These are phyloP conservation scores for Ametastegia equiseti DNA, from an alignment of 2,888 invertebrate species.

Conservation along the genomic window DNA sequence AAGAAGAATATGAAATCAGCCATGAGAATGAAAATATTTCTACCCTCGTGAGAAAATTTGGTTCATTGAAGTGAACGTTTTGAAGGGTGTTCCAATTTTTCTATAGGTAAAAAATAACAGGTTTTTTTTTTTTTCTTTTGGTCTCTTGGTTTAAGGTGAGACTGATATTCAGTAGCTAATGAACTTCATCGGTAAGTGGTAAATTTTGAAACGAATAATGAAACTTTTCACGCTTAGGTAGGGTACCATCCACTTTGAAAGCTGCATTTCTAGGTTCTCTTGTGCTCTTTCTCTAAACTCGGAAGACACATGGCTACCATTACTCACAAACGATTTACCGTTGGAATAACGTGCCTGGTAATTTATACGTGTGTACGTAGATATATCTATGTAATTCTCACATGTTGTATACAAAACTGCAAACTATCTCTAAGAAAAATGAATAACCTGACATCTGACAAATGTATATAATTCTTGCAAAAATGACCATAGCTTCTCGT, in stretches of 20 bases:
- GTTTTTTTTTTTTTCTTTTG: background rate
- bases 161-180: conserved; percentile 24
- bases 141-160: background rate
- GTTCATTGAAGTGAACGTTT: no score
- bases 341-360: background rate
- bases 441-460: no score
- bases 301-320: conserved; percentile 33
- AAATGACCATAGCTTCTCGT: no score
- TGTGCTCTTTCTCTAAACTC: background rate
- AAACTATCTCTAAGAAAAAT: no score
- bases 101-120: background rate
- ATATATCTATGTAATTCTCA: background rate
- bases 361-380: conserved; percentile 1
- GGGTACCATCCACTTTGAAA: background rate
- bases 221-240: conserved; percentile 13
- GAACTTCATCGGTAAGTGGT: background rate
- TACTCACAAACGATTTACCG: conserved; percentile 41
- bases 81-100: no score
- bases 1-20: no score
- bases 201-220: conserved; percentile 33
- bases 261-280: background rate
- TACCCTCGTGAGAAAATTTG: no score
- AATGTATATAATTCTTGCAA: no score
- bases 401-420: no score
- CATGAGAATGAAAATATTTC: no score